Evolutionary conservation across 64 coral and sea anemone species (phyloP).

Genomic region (Cladopsammia gracilis): DNA sequence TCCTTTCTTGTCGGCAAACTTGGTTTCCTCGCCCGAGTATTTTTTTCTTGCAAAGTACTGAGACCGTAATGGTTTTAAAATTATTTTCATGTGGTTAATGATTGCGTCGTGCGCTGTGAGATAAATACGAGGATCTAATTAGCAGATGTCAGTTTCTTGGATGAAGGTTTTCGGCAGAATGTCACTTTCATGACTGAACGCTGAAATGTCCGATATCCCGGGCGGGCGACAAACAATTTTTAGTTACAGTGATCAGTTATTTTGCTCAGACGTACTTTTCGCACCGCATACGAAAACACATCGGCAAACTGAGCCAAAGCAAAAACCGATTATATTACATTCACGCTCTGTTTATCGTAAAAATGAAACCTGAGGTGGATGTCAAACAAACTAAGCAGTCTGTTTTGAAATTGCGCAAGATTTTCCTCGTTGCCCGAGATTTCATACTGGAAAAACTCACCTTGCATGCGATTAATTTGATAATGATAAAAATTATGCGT

Average conservation of each 20-base stretch:
- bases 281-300: constrained; percentile 30
- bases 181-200: constrained; percentile 93
- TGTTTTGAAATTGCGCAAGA: constrained; percentile 15
- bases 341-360: constrained; percentile 12
- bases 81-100: constrained; percentile 73
- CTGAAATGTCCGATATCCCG: constrained; percentile 84
- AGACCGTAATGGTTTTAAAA: constrained; percentile 69
- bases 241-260: constrained; percentile 45
- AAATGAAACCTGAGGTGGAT: constrained; percentile 19
- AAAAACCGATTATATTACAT: constrained; percentile 57
- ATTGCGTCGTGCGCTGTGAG: constrained; percentile 52
- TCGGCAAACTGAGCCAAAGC: constrained; percentile 38
- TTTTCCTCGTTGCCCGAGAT: background rate
- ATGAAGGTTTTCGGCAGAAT: constrained; percentile 86
- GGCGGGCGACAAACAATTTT: constrained; percentile 81
- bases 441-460: constrained; percentile 1
- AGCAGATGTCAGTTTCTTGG: constrained; percentile 85
- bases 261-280: constrained; percentile 2
- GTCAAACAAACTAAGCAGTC: background rate
- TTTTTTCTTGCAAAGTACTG: constrained; percentile 17
- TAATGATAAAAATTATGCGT: constrained; percentile 41
- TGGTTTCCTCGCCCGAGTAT: constrained; percentile 26
- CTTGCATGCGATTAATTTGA: constrained; percentile 48
- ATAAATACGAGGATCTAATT: constrained; percentile 94
- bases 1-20: background rate